Evolutionary conservation across 2,797 vertebrate genomes (phyloP).

Genomic region (Chromobotia macracanthus): DNA sequence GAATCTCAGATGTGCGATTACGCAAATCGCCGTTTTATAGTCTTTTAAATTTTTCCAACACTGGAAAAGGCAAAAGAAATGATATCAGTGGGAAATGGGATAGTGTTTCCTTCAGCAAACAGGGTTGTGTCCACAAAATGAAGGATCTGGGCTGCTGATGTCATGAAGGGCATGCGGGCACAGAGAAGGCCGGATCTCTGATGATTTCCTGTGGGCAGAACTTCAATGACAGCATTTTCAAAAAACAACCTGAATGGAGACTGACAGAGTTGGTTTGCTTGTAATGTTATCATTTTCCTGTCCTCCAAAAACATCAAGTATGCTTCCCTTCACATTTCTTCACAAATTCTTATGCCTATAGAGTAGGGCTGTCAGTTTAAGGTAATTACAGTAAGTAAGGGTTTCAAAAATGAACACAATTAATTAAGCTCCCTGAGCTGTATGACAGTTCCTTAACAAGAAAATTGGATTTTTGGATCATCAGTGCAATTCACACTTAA

Average conservation of each 20-base stretch:
- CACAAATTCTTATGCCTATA: background rate
- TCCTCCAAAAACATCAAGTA: too few species aligned
- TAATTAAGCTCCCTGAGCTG: too few species aligned
- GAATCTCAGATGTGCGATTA: conserved; percentile 36
- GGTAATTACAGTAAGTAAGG: too few species aligned
- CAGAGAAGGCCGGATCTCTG: conserved; percentile 4
- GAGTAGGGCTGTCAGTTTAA: background rate
- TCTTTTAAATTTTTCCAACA: conserved; percentile 1
- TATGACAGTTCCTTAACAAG: too few species aligned
- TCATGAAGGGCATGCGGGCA: conserved; percentile 13
- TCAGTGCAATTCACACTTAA: too few species aligned
- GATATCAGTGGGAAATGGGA: conserved; percentile 31
- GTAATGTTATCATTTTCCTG: background rate
- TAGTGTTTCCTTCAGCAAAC: conserved; percentile 43
- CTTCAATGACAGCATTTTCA: background rate
- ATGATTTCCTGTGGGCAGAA: conserved; percentile 18
- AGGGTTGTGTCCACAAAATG: conserved; percentile 10
- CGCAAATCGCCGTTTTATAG: background rate
- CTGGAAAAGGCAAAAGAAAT: conserved; percentile 23
- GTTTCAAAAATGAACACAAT: too few species aligned
- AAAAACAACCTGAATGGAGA: background rate
- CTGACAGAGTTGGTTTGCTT: background rate
- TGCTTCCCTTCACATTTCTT: too few species aligned
- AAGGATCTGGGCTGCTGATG: background rate
- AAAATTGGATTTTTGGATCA: too few species aligned